These are phyloP conservation scores for Drosophila setosimentum DNA, from an alignment of 2,888 invertebrate genomes.

Conservation along the genomic window DNA sequence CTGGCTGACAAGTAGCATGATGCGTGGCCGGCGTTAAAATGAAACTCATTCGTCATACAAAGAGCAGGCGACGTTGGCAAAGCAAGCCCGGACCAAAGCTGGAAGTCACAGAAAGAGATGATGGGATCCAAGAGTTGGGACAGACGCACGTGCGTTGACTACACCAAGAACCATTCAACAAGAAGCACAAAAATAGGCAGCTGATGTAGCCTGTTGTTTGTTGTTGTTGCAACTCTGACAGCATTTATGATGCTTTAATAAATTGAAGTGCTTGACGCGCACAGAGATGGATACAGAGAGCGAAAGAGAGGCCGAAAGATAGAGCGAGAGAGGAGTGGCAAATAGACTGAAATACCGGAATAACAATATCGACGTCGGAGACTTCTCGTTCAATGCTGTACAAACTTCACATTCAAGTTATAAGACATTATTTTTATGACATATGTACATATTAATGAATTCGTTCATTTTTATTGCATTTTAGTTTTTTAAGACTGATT, in stretches of 20 bases:
- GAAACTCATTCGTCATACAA: conserved; percentile 73
- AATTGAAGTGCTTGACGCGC: conserved; percentile 70
- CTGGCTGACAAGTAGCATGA: conserved; percentile 66
- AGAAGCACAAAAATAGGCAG: not conserved
- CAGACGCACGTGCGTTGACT: conserved; percentile 64
- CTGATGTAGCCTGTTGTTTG: conserved; percentile 19
- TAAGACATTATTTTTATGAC: not conserved
- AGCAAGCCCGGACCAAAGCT: too few species aligned
- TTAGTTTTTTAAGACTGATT: not conserved
- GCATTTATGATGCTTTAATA: conserved; percentile 79
- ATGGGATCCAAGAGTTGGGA: conserved; percentile 18
- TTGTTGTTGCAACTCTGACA: conserved; percentile 52
- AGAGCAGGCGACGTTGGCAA: conserved; percentile 32
- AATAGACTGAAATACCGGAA: not conserved
- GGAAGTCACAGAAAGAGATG: not conserved
- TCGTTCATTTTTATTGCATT: not conserved
- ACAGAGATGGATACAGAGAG: not conserved
- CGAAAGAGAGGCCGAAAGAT: too few species aligned
- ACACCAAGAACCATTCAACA: conserved; percentile 21
- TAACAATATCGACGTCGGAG: not conserved
- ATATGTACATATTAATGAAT: not conserved
- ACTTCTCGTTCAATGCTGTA: not conserved
- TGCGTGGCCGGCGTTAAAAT: conserved; percentile 66
- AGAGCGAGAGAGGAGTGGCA: not conserved
- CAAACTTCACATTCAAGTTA: not conserved